Conservation (phyloP, 2,888 invertebrate genomes). For the Teleiodes luculella region DNA sequence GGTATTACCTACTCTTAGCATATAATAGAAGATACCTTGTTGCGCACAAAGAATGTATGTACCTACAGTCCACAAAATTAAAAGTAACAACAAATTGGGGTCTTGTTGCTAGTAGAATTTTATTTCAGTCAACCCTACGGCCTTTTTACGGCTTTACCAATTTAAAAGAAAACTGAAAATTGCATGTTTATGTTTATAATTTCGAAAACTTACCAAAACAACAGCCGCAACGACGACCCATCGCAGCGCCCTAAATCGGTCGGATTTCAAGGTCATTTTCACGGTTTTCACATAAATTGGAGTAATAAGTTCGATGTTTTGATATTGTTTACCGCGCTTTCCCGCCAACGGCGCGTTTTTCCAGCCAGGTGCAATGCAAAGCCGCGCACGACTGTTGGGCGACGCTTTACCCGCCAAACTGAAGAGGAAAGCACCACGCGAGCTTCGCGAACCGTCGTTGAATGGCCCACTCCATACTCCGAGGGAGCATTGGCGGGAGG, state of each 20-base stretch:
- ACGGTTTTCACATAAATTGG: slow-evolving; percentile 58
- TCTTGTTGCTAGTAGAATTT: too few relatives aligned
- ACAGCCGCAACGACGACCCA: slow-evolving; percentile 54
- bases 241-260: slow-evolving; percentile 46
- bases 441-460: slow-evolving; percentile 75
- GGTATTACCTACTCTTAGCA: background rate
- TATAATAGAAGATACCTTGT: too few relatives aligned
- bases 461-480: slow-evolving; percentile 68
- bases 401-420: slow-evolving; percentile 73
- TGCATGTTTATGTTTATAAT: too few relatives aligned
- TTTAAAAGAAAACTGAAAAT: too few relatives aligned
- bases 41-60: too few relatives aligned
- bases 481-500: slow-evolving; percentile 73
- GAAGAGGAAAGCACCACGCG: slow-evolving; percentile 55
- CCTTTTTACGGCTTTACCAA: too few relatives aligned
- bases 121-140: too few relatives aligned
- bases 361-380: slow-evolving; percentile 24
- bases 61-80: too few relatives aligned
- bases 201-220: slow-evolving; percentile 58
- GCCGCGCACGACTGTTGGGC: slow-evolving; percentile 53
- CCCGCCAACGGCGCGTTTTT: slow-evolving; percentile 54
- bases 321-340: slow-evolving; percentile 35
- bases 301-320: slow-evolving; percentile 15
- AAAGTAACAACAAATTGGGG: too few relatives aligned
- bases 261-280: slow-evolving; percentile 46